Conservation (phyloP, 2,797 vertebrate species). For the Setipinna tenuifilis region DNA sequence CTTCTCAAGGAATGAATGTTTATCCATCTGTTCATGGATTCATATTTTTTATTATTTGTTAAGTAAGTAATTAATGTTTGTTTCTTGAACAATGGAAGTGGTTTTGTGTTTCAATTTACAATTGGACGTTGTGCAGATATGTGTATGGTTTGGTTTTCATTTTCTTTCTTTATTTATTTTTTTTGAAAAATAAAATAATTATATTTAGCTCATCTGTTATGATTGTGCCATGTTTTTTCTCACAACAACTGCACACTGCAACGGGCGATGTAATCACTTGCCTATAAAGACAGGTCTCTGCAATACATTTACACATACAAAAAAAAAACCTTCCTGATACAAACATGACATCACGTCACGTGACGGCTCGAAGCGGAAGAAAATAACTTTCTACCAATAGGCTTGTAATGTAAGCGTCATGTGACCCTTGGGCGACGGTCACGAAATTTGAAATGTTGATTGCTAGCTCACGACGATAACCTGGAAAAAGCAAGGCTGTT, state of each 20-base stretch:
- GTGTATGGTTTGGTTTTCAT: slow-evolving; percentile 44
- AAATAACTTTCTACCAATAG: slow-evolving; percentile 63
- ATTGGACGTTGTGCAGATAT: slow-evolving; percentile 49
- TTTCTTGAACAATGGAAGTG: slow-evolving; percentile 50
- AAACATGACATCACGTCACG: neutral
- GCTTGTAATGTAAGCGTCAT: slow-evolving; percentile 44
- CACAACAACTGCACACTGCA: neutral
- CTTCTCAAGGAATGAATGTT: slow-evolving; percentile 48
- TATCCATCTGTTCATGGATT: slow-evolving; percentile 50
- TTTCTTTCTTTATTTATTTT: neutral
- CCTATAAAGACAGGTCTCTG: neutral
- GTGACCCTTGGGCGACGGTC: slow-evolving; percentile 51
- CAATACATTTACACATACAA: too few species aligned
- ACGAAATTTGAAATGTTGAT: slow-evolving; percentile 74
- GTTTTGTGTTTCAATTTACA: slow-evolving; percentile 54
- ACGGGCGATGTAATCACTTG: neutral
- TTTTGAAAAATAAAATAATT: slow-evolving; percentile 57
- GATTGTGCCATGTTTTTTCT: slow-evolving; percentile 19
- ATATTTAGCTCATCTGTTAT: slow-evolving; percentile 48
- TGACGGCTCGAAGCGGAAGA: neutral
- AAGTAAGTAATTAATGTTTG: slow-evolving; percentile 43
- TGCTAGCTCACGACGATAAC: neutral
- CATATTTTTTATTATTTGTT: slow-evolving; percentile 50
- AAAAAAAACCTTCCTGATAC: neutral
- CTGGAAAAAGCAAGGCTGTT: neutral